Evolutionary conservation across 1,140 invertebrate species (phyloP).

Genomic region (Yoshiicerus persimilis): DNA sequence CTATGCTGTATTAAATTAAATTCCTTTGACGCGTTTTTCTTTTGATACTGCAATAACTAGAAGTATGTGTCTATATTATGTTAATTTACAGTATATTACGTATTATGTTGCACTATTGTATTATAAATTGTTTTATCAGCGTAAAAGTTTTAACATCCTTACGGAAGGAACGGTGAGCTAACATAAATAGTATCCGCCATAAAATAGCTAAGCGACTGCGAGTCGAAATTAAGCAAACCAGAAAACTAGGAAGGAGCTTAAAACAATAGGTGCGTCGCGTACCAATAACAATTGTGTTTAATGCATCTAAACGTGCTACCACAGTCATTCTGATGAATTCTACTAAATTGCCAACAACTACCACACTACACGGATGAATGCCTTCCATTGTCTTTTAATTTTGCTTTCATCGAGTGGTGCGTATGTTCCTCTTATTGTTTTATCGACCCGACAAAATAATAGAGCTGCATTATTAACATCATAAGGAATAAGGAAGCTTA

Average conservation of each 20-base stretch:
- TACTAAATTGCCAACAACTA: neutral
- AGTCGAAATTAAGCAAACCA: neutral
- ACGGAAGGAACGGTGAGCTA: neutral
- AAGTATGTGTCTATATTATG: too few species aligned
- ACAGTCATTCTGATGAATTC: neutral
- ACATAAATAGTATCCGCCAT: neutral
- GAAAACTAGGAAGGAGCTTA: neutral
- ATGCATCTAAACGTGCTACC: neutral
- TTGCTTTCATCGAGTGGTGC: neutral
- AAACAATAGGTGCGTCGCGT: neutral
- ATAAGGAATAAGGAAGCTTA: too few species aligned
- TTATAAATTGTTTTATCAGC: too few species aligned
- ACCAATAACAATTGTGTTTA: neutral
- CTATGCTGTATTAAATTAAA: too few species aligned
- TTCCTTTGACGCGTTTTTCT: too few species aligned
- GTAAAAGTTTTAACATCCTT: too few species aligned
- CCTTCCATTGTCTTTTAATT: neutral
- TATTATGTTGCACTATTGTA: too few species aligned
- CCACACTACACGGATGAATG: neutral
- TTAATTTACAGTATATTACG: too few species aligned
- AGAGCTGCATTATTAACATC: too few species aligned
- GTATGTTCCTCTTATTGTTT: neutral
- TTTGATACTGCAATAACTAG: too few species aligned
- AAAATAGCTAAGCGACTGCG: neutral
- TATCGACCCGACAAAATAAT: neutral